A percentile compares a stretch with the other conserved stretches of the same genome.
phyloP scores from a whole-genome alignment of 2,888 invertebrate species.

The Tubiluchus corallicola region DNA sequence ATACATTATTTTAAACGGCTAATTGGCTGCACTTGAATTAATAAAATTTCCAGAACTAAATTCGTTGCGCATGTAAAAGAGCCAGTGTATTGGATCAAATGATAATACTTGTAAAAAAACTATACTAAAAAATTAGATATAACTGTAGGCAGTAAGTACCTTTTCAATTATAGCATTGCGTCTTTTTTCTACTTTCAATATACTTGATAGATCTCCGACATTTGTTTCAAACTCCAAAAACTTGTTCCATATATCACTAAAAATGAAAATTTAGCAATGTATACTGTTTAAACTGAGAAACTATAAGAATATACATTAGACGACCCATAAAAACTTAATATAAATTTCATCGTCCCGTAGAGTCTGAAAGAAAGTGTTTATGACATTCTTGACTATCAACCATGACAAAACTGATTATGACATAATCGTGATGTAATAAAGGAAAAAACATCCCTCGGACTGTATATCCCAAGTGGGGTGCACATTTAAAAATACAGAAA shows the following conservation, averaged over 20 bases:
- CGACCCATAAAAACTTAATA: not conserved
- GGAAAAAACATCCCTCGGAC: too few relatives aligned
- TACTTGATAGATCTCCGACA: constrained; percentile 89
- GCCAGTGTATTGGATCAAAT: too few relatives aligned
- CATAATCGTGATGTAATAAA: constrained; percentile 6
- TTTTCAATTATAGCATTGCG: constrained; percentile 76
- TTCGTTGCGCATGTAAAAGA: too few relatives aligned
- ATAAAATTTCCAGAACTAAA: too few relatives aligned
- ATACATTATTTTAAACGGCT: too few relatives aligned
- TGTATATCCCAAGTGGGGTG: too few relatives aligned
- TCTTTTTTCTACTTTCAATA: constrained; percentile 88
- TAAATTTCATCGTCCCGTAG: not conserved
- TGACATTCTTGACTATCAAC: not conserved
- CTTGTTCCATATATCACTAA: constrained; percentile 87
- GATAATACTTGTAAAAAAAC: too few relatives aligned
- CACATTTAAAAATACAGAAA: too few relatives aligned
- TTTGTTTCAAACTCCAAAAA: constrained; percentile 97
- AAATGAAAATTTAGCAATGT: constrained; percentile 14
- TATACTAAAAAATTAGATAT: too few relatives aligned
- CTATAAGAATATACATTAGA: not conserved
- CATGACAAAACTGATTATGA: constrained; percentile 4
- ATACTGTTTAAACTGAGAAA: not conserved
- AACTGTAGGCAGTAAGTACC: too few relatives aligned
- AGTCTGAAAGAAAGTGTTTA: not conserved
- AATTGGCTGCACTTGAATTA: too few relatives aligned